Percentiles rank a stretch among this genome's conserved stretches.
Conservation (phyloP, 2,797 vertebrate species). For the Pyrocephalus nanus region DNA sequence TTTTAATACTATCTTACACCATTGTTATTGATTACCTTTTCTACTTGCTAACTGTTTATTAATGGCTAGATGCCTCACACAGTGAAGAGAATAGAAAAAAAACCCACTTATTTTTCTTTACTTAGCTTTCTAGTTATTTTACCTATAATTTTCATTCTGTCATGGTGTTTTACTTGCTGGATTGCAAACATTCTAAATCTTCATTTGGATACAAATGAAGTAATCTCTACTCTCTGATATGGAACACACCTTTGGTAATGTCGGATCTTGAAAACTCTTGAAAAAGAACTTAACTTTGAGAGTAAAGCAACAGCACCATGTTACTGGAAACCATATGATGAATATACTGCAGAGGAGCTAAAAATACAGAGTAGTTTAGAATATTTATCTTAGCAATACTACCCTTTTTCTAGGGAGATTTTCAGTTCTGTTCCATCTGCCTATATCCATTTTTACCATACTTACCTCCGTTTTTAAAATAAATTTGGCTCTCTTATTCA, state of each 20-base stretch:
- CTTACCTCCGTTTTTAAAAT: conserved; percentile 16
- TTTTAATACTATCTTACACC: not conserved
- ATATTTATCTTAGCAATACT: conserved; percentile 35
- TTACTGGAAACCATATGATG: not conserved
- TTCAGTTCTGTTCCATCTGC: conserved; percentile 43
- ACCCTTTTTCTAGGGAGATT: conserved; percentile 19
- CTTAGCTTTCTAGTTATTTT: not conserved
- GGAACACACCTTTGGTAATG: not conserved
- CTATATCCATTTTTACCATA: conserved; percentile 34
- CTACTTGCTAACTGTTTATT: not conserved
- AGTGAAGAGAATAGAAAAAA: not conserved
- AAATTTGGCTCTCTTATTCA: not conserved
- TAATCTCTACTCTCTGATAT: not conserved
- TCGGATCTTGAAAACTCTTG: not conserved
- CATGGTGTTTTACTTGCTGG: not conserved
- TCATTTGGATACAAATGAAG: not conserved
- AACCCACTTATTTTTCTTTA: not conserved
- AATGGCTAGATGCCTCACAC: not conserved
- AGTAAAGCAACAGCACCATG: not conserved
- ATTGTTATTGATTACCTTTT: not conserved
- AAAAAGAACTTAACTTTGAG: not conserved
- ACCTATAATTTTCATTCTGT: not conserved
- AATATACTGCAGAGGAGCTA: not conserved
- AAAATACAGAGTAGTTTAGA: conserved; percentile 21
- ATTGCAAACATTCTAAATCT: not conserved